phyloP scores from a whole-genome alignment of 2,113 vertebrate genomes.

The Lota lota region DNA sequence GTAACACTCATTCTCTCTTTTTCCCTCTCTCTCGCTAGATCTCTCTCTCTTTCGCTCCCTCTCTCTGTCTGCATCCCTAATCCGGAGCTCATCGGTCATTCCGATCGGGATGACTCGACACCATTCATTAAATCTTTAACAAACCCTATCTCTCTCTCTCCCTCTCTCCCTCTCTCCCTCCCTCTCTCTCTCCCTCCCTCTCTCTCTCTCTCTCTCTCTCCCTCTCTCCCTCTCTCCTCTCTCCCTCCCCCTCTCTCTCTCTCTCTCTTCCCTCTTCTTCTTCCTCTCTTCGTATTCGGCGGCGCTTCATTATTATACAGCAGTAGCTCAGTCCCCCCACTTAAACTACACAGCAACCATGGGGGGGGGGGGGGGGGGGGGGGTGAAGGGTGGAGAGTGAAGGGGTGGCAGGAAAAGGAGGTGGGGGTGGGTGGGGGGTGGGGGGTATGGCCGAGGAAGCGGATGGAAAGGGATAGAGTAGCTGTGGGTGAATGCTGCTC shows the following conservation, averaged over 20 bases:
- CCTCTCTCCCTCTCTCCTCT: no score
- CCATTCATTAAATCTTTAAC: constrained; percentile 37
- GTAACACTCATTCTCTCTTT: background rate
- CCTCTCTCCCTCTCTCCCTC: no score
- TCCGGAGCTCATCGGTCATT: constrained; percentile 28
- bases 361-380: background rate
- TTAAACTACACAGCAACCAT: background rate
- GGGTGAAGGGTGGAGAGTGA: constrained; percentile 1
- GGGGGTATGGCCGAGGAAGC: constrained; percentile 44
- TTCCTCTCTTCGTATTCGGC: constrained; percentile 9
- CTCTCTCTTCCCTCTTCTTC: background rate
- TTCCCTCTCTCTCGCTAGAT: background rate
- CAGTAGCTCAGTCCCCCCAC: constrained; percentile 38
- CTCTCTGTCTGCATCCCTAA: background rate
- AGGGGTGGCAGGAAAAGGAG: background rate
- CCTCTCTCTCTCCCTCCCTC: no score
- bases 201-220: no score
- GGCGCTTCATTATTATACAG: constrained; percentile 46
- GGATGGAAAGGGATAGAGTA: constrained; percentile 29
- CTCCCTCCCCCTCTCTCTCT: no score
- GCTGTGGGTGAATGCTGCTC: constrained; percentile 54
- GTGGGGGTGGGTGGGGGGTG: constrained; percentile 14
- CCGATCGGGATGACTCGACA: constrained; percentile 24
- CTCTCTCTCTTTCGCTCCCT: background rate
- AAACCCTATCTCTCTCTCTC: constrained; percentile 29